A percentile compares a stretch with the other conserved stretches of the same genome.
Conservation (phyloP, 2,113 vertebrate species). For the Vulpes ferrilata region DNA sequence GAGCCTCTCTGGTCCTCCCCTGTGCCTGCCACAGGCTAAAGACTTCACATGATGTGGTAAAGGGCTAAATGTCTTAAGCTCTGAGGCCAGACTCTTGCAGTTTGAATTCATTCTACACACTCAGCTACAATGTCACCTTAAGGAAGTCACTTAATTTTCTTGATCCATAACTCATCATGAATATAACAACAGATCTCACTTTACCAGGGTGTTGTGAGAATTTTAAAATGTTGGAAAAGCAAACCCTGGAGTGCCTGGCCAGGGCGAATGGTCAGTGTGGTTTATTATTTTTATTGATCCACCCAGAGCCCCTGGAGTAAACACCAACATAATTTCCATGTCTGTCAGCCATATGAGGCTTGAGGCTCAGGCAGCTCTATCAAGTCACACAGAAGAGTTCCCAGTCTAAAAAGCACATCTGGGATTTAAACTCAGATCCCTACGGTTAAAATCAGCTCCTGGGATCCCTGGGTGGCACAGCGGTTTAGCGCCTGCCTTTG, state of each 20-base stretch:
- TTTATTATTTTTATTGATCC: neutral
- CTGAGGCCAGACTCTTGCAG: neutral
- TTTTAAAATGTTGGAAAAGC: neutral
- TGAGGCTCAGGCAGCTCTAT: too few species aligned
- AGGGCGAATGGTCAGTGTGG: neutral
- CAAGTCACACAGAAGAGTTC: too few species aligned
- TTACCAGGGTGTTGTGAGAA: too few species aligned
- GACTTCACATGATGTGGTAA: accelerated
- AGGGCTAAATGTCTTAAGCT: neutral
- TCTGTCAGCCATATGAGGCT: neutral
- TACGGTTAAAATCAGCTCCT: neutral
- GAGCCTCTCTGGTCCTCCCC: neutral
- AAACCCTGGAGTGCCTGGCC: neutral
- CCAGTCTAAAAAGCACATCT: neutral
- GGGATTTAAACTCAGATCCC: neutral
- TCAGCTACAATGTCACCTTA: too few species aligned
- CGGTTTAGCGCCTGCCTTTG: too few species aligned
- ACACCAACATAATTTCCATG: neutral
- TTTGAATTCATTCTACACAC: too few species aligned
- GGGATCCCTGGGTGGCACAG: too few species aligned
- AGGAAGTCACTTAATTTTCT: too few species aligned
- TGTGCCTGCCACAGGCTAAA: neutral
- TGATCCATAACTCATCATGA: too few species aligned
- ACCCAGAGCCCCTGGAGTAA: neutral
- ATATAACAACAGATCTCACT: too few species aligned